Conservation (phyloP, 92 coral and sea anemone genomes). For the Montipora capitata region DNA sequence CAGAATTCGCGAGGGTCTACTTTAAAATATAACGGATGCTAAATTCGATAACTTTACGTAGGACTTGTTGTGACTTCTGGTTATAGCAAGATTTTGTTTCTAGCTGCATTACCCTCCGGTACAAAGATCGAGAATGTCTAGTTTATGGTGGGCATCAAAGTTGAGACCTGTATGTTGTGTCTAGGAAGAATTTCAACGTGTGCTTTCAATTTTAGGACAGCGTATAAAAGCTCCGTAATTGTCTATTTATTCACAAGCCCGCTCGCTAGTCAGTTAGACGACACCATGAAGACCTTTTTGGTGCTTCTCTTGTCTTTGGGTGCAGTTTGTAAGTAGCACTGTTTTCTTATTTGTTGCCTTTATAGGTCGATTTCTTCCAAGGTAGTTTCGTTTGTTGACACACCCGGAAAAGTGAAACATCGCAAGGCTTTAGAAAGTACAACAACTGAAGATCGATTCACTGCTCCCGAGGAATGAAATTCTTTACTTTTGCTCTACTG, state of each 20-base stretch:
- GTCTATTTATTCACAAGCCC: not conserved
- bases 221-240: slow-evolving; percentile 6
- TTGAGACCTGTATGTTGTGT: slow-evolving; percentile 16
- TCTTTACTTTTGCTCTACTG: too few relatives aligned
- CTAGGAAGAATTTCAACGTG: slow-evolving; percentile 19
- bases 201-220: not conserved
- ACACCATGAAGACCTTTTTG: slow-evolving; percentile 29
- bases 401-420: not conserved
- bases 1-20: slow-evolving; percentile 22
- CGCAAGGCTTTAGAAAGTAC: too few relatives aligned
- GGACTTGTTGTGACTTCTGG: not conserved
- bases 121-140: not conserved
- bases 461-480: too few relatives aligned
- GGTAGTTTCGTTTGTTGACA: not conserved
- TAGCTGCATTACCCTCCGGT: not conserved
- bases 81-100: not conserved
- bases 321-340: slow-evolving; percentile 22
- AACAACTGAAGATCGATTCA: too few relatives aligned
- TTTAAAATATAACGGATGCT: not conserved
- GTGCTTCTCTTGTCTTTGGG: slow-evolving; percentile 28
- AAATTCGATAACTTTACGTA: not conserved
- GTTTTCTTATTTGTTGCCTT: not conserved
- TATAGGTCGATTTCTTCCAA: not conserved
- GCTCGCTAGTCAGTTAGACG: not conserved
- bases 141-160: not conserved